phyloP scores from a whole-genome alignment of 2,888 invertebrate species.

The Hydroisotoma schaefferi region DNA sequence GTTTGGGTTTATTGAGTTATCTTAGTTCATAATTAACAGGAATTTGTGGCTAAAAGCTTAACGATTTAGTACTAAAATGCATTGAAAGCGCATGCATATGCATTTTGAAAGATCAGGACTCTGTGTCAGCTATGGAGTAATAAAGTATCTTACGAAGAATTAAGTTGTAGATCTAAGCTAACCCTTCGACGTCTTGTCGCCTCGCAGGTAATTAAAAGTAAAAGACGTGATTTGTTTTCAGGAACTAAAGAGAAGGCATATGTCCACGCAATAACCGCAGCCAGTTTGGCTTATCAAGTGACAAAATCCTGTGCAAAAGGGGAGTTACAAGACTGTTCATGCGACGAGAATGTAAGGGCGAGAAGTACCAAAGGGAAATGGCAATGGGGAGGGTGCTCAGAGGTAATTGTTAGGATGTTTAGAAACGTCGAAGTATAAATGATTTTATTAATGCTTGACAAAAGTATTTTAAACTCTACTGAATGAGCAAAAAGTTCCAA shows the following conservation, averaged over 20 bases:
- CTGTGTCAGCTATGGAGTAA: too few species aligned
- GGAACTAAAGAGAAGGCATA: constrained; percentile 87
- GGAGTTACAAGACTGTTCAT: constrained; percentile 81
- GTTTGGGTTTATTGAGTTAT: too few species aligned
- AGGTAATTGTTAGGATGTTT: constrained; percentile 64
- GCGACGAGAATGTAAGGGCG: constrained; percentile 72
- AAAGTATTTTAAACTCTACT: not conserved
- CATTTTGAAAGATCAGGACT: too few species aligned
- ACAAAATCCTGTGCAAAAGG: constrained; percentile 83
- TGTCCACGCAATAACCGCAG: constrained; percentile 81
- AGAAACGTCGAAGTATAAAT: too few species aligned
- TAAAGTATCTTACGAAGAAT: too few species aligned
- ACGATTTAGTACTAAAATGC: too few species aligned
- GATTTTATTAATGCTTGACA: not conserved
- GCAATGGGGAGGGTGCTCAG: constrained; percentile 94
- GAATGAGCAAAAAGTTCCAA: not conserved
- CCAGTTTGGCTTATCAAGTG: constrained; percentile 82
- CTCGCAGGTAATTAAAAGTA: too few species aligned
- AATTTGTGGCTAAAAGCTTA: too few species aligned
- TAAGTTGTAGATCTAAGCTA: too few species aligned
- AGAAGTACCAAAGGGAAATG: constrained; percentile 70
- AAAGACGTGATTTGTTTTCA: constrained; percentile 58
- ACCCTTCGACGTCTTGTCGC: too few species aligned
- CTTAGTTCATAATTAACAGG: too few species aligned
- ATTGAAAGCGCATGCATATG: too few species aligned